phyloP scores from a whole-genome alignment of 2,888 invertebrate species.

The Perizoma affinitatum region DNA sequence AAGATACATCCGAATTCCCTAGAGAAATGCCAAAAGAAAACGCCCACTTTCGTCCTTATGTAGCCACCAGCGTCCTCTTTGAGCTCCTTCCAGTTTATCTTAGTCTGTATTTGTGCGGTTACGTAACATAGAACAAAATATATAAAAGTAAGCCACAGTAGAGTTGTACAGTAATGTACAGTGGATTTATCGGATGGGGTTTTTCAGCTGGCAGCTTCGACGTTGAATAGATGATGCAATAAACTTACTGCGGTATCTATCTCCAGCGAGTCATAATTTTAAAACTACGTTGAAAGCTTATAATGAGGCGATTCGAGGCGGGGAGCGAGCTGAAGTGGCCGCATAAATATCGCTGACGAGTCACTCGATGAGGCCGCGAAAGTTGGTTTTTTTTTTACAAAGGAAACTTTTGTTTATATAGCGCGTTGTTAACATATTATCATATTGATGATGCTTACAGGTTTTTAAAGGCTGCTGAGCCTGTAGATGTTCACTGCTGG shows the following conservation, averaged over 20 bases:
- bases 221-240: conserved; percentile 51
- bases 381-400: conserved; percentile 28
- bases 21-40: conserved; percentile 23
- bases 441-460: too few relatives aligned
- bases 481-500: too few relatives aligned
- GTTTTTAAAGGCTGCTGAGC: too few relatives aligned
- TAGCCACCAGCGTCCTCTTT: conserved; percentile 25
- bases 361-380: conserved; percentile 54
- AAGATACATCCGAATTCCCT: conserved; percentile 30
- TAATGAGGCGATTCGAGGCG: conserved; percentile 61
- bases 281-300: conserved; percentile 65
- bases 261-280: conserved; percentile 59
- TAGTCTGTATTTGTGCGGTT: conserved; percentile 44
- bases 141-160: conserved; percentile 46
- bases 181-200: conserved; percentile 37
- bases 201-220: conserved; percentile 42
- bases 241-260: conserved; percentile 54
- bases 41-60: conserved; percentile 29
- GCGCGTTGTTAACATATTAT: too few relatives aligned
- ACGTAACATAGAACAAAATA: conserved; percentile 56
- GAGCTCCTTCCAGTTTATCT: conserved; percentile 37
- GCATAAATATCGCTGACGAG: conserved; percentile 61
- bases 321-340: conserved; percentile 54
- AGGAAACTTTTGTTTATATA: too few relatives aligned
- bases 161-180: conserved; percentile 25